Base-by-base conservation (phyloP, 1,140 invertebrate genomes). In the Ceratosolen solmsi region DNA sequence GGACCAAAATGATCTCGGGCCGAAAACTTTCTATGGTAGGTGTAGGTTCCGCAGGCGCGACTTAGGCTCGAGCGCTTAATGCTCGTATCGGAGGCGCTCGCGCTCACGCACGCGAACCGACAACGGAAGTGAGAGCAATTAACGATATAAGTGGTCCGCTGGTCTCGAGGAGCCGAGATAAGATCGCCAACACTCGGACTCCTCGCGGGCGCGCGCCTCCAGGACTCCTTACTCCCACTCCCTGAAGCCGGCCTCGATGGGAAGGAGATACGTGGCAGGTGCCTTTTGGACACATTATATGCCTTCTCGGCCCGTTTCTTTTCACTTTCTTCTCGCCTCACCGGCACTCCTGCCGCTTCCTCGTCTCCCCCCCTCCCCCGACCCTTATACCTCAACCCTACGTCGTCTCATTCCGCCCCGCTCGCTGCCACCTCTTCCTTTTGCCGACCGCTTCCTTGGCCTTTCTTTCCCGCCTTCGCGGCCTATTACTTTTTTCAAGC, bases 131-230 rank as follows among this genome's bases (percentile, higher is more conserved):
- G 86, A 88, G 89, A 90, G 90, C 91, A 92, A 92, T 92, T 92
- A 92, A 92, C 91, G 90, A 91, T 91, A 89, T 92, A 92, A 92
- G 91, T 92, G 91, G 90, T 92, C 89, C 90, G 90, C 87, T 89
- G 90, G 88, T 90, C 89, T 89, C 86, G 83, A 79, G 65, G 80
- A 56, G 60, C 72, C 79, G 79, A 86, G 87, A 89, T 89, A 88
- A 87, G 68, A 91, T 90, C 90, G 85, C 56, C 79, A 71, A 65
- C 79, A 70, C 77, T 79, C 77, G 41, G 65, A 54, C 41, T 51
- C 20, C 41, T 68, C 5, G 51, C 75, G 49, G 0, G 36, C 25
- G 4, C 75, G 22, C n/a, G 27, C 27, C 33, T 56, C 30, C 56
- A 25, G 22, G 33, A 20, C 49, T 68, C n/a, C 60, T 4, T 17